These are phyloP conservation scores for Magallana ariakensis DNA, from an alignment of 1,140 invertebrate genomes.

Conservation along the genomic window DNA sequence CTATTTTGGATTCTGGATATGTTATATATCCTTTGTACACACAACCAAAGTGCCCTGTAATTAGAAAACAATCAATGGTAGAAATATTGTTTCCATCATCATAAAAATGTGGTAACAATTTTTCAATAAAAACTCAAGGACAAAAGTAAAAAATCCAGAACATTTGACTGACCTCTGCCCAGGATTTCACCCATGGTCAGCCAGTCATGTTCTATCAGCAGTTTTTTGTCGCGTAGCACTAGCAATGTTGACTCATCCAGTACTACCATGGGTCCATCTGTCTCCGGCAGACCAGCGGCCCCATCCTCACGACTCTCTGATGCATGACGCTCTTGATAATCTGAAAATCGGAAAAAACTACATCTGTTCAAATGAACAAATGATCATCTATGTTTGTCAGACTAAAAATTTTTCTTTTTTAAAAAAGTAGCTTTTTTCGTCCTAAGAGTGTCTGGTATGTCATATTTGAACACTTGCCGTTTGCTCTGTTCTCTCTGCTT, in stretches of 20 bases:
- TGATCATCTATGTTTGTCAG: no score
- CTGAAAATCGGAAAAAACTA: slow-evolving; percentile 37
- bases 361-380: no score
- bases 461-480: slow-evolving; percentile 57
- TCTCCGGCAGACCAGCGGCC: not conserved
- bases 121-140: no score
- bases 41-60: slow-evolving; percentile 80
- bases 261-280: slow-evolving; percentile 4
- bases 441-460: no score
- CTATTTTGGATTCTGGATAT: slow-evolving; percentile 74
- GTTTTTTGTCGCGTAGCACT: slow-evolving; percentile 72
- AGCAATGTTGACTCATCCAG: slow-evolving; percentile 74
- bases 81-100: no score
- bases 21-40: slow-evolving; percentile 78
- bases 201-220: slow-evolving; percentile 75
- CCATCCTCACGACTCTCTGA: slow-evolving; percentile 41
- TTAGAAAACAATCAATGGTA: not conserved
- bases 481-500: slow-evolving; percentile 61
- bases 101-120: no score
- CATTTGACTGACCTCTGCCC: slow-evolving; percentile 75
- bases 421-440: no score
- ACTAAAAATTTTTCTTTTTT: no score
- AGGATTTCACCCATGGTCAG: slow-evolving; percentile 76
- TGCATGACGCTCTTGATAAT: slow-evolving; percentile 64
- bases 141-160: no score